Conservation (phyloP, 2,888 invertebrate genomes). For the Ptilodon capucinus region DNA sequence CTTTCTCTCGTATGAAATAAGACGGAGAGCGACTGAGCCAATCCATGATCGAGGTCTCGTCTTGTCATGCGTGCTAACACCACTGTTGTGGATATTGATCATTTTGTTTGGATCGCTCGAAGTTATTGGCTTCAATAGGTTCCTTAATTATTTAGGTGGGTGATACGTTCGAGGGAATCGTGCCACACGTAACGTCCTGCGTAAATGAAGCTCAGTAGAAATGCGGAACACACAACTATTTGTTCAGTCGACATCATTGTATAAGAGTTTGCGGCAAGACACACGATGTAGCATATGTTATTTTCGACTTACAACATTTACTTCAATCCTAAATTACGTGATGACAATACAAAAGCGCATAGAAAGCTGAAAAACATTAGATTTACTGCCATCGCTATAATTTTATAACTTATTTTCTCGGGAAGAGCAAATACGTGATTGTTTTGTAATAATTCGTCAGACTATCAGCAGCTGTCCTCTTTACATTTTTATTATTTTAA, state of each 20-base stretch:
- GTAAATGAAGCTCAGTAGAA: conserved; percentile 79
- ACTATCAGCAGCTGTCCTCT: conserved; percentile 27
- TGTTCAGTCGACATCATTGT: conserved; percentile 80
- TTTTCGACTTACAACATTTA: conserved; percentile 79
- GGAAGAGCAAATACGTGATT: not conserved
- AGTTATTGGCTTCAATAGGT: not conserved
- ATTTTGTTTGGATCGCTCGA: no score
- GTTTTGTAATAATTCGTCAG: not conserved
- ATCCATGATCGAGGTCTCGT: no score
- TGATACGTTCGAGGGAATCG: conserved; percentile 48
- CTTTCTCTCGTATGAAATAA: no score
- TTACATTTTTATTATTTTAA: conserved; percentile 37
- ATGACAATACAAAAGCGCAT: conserved; percentile 67
- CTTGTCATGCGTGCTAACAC: no score
- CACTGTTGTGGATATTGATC: no score
- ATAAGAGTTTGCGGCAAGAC: conserved; percentile 78
- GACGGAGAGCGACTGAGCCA: no score
- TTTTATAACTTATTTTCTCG: conserved; percentile 37
- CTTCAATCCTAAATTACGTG: conserved; percentile 76
- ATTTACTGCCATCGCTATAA: conserved; percentile 22
- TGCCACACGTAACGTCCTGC: conserved; percentile 65
- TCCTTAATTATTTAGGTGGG: not conserved
- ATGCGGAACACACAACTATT: conserved; percentile 81
- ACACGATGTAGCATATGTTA: conserved; percentile 74
- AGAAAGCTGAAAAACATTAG: conserved; percentile 41